These are phyloP conservation scores for Ylistrum balloti DNA, from an alignment of 1,140 invertebrate genomes.

Conservation along the genomic window DNA sequence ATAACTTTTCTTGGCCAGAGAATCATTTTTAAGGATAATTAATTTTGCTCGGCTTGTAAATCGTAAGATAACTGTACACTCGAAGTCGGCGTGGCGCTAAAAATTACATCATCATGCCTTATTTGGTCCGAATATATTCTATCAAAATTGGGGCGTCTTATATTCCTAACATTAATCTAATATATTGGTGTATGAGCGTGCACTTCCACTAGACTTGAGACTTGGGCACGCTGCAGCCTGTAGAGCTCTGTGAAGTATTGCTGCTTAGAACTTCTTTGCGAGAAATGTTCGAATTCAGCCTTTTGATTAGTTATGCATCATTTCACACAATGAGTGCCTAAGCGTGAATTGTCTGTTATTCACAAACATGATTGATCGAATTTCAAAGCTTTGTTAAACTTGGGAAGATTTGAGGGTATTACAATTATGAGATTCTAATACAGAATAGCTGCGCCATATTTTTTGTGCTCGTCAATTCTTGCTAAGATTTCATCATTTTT, in stretches of 20 bases:
- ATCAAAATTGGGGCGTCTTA: neutral
- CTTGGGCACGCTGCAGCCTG: neutral
- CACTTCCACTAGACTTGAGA: neutral
- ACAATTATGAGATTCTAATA: neutral
- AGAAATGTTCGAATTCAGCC: neutral
- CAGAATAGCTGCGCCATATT: neutral
- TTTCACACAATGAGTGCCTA: neutral
- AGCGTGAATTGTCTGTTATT: neutral
- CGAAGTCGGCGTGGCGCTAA: neutral
- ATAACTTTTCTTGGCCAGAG: too few relatives aligned
- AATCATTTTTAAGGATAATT: neutral
- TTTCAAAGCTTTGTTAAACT: constrained; percentile 23
- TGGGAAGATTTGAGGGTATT: neutral
- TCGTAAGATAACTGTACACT: neutral
- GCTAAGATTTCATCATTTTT: neutral
- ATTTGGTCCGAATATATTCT: neutral
- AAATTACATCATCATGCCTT: neutral
- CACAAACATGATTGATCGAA: neutral
- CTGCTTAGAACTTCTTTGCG: neutral
- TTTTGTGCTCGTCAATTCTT: neutral
- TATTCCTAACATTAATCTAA: neutral
- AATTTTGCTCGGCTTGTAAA: neutral
- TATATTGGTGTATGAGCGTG: constrained; percentile 5
- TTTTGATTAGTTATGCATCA: neutral
- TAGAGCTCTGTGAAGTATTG: neutral